Conservation (phyloP, 2,797 vertebrate species). For the Ateles fusciceps region DNA sequence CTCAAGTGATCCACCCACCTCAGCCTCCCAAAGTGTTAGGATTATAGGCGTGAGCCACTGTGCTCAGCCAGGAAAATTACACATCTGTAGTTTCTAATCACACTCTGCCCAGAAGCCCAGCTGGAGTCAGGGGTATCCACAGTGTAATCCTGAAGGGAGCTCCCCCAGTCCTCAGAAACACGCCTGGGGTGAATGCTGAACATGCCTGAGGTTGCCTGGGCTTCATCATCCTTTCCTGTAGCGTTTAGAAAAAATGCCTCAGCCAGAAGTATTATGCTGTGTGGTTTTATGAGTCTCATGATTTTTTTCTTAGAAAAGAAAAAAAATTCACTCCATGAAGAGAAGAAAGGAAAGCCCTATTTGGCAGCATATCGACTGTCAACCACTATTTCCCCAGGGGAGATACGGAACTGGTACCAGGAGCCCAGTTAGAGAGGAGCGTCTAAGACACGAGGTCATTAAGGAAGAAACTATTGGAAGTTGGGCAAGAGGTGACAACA, state of each 20-base stretch:
- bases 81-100: neutral
- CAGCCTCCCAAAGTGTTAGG: neutral
- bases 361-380: neutral
- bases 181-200: neutral
- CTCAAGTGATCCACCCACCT: neutral
- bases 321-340: neutral
- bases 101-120: neutral
- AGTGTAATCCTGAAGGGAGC: neutral
- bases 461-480: neutral
- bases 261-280: neutral
- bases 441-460: neutral
- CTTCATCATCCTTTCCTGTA: neutral
- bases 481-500: neutral
- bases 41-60: neutral
- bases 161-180: neutral
- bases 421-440: neutral
- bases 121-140: neutral
- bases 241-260: conserved; percentile 50
- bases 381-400: neutral
- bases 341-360: neutral
- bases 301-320: conserved; percentile 24
- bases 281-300: neutral
- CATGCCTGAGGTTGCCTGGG: neutral
- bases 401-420: neutral
- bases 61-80: neutral